phyloP scores from a whole-genome alignment of 1,140 invertebrate genomes.

The Teleopsis dalmanni region DNA sequence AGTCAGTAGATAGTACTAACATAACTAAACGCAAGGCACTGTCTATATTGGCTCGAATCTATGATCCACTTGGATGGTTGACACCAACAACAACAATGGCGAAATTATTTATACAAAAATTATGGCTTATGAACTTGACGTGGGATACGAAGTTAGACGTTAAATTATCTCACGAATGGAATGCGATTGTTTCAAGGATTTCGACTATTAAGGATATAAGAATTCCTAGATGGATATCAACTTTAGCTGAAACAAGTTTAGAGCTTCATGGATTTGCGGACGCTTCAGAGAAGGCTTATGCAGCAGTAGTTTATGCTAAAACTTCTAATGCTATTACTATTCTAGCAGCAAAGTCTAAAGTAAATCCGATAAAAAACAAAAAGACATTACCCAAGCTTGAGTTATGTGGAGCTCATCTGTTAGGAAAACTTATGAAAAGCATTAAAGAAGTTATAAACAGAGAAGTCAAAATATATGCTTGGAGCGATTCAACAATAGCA shows the following conservation, averaged over 20 bases:
- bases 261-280: slow-evolving; percentile 30
- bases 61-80: no score
- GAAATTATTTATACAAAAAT: slow-evolving; percentile 33
- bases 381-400: slow-evolving; percentile 15
- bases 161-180: slow-evolving; percentile 12
- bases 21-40: no score
- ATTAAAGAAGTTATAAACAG: not conserved
- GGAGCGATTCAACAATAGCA: no score
- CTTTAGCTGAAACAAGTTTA: not conserved
- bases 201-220: slow-evolving; percentile 3
- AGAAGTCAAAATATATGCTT: no score
- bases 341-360: no score
- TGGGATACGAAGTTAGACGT: slow-evolving; percentile 35
- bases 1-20: no score
- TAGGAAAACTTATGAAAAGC: slow-evolving; percentile 3
- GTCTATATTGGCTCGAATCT: no score
- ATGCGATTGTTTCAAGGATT: slow-evolving; percentile 15
- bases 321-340: no score
- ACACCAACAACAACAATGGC: slow-evolving; percentile 23
- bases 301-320: slow-evolving; percentile 22
- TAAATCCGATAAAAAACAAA: slow-evolving; percentile 4
- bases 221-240: slow-evolving; percentile 16
- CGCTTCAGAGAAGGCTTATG: slow-evolving; percentile 23
- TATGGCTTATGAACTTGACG: slow-evolving; percentile 25
- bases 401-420: slow-evolving; percentile 12